These are phyloP conservation scores for Pristiophorus japonicus DNA, from an alignment of 2,113 vertebrate species.

Conservation along the genomic window DNA sequence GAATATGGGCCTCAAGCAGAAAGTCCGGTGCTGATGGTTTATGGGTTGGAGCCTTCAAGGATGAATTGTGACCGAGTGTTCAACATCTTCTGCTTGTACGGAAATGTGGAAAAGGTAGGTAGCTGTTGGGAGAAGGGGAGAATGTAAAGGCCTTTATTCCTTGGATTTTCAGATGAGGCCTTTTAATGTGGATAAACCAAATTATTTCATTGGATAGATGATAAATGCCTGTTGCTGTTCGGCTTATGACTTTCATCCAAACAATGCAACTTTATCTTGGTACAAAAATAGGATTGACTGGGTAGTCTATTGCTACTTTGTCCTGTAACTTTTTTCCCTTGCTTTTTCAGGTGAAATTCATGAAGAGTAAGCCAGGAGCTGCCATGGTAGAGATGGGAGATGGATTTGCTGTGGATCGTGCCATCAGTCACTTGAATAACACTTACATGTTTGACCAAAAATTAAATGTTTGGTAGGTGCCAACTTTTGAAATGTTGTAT, in stretches of 20 bases:
- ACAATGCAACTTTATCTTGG: neutral
- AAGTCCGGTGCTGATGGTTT: constrained; percentile 87
- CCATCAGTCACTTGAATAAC: constrained; percentile 88
- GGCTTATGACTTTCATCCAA: no score
- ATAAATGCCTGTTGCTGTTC: neutral
- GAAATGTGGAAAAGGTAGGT: constrained; percentile 83
- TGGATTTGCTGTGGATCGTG: constrained; percentile 83
- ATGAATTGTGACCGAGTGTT: constrained; percentile 85
- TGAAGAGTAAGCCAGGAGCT: constrained; percentile 92
- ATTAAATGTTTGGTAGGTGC: constrained; percentile 79
- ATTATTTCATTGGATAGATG: neutral
- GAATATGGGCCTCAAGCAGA: constrained; percentile 80
- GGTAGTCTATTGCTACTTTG: neutral
- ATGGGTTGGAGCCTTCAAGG: constrained; percentile 78
- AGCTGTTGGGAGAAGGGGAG: no score
- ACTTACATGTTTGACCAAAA: constrained; percentile 91
- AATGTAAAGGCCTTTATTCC: neutral
- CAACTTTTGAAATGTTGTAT: neutral
- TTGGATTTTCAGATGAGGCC: neutral
- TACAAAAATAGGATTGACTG: neutral
- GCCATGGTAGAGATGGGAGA: constrained; percentile 96
- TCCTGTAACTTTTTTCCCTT: neutral
- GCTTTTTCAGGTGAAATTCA: constrained; percentile 79
- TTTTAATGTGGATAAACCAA: neutral
- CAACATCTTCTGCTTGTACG: constrained; percentile 87